These are phyloP conservation scores for Idris sp. DNA, from an alignment of 1,140 invertebrate genomes.

Conservation along the genomic window DNA sequence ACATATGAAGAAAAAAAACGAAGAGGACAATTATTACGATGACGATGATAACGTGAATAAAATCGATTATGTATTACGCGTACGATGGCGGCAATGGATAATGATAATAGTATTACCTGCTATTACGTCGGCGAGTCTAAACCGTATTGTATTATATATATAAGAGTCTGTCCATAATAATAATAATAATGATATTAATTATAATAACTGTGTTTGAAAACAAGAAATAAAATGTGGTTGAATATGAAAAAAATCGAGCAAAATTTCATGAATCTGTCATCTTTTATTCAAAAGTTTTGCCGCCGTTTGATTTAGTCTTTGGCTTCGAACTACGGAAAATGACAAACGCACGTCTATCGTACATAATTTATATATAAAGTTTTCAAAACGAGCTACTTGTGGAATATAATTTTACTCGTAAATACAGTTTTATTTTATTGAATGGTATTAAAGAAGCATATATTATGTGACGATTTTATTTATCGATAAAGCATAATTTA, in stretches of 20 bases:
- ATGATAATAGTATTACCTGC: constrained; percentile 78
- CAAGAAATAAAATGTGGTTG: constrained; percentile 80
- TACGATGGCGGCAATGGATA: constrained; percentile 70
- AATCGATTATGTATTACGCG: constrained; percentile 70
- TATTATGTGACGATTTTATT: background rate
- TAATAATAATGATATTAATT: constrained; percentile 78
- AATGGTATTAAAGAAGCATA: constrained; percentile 12
- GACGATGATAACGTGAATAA: constrained; percentile 64
- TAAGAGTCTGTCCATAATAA: constrained; percentile 79
- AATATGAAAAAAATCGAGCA: constrained; percentile 75
- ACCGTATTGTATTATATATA: constrained; percentile 80
- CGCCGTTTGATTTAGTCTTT: constrained; percentile 23
- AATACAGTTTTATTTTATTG: constrained; percentile 23
- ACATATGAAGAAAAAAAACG: constrained; percentile 68
- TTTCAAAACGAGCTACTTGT: constrained; percentile 37
- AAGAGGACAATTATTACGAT: constrained; percentile 63
- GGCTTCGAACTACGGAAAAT: constrained; percentile 9
- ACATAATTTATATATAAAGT: constrained; percentile 37
- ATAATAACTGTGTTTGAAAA: constrained; percentile 80
- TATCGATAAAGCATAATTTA: background rate
- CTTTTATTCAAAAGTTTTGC: constrained; percentile 42
- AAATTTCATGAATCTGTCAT: constrained; percentile 38
- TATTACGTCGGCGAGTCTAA: constrained; percentile 78
- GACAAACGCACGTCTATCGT: constrained; percentile 13
- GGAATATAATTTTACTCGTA: constrained; percentile 24